A percentile compares a stretch with the other conserved stretches of the same genome.
phyloP scores from a whole-genome alignment of 2,113 vertebrate genomes.

The mouse (Mus musculus) region GRCm39 chr4:127892001-127892500 shows the following conservation, averaged over 20 bases:
- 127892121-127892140: conserved; percentile 71
- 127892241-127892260: background rate
- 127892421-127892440: background rate
- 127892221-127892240: background rate
- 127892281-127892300: background rate
- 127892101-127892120: conserved; percentile 83
- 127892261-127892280: background rate
- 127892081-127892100: conserved; percentile 78
- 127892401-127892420: background rate
- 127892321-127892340: background rate
- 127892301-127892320: background rate
- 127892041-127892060: conserved; percentile 85
- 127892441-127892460: background rate
- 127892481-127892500: accelerated
- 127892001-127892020: background rate
- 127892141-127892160: conserved; percentile 78
- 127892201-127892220: accelerated
- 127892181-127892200: background rate
- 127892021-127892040: conserved; percentile 31
- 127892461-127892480: background rate
- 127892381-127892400: background rate
- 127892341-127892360: background rate
- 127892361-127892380: background rate
- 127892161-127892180: background rate
- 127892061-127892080: accelerated